Percentiles rank a stretch among this genome's conserved stretches.
These are phyloP conservation scores for Oryctolagus cuniculus DNA, from an alignment of 2,113 vertebrate genomes.

Conservation along the genomic window DNA sequence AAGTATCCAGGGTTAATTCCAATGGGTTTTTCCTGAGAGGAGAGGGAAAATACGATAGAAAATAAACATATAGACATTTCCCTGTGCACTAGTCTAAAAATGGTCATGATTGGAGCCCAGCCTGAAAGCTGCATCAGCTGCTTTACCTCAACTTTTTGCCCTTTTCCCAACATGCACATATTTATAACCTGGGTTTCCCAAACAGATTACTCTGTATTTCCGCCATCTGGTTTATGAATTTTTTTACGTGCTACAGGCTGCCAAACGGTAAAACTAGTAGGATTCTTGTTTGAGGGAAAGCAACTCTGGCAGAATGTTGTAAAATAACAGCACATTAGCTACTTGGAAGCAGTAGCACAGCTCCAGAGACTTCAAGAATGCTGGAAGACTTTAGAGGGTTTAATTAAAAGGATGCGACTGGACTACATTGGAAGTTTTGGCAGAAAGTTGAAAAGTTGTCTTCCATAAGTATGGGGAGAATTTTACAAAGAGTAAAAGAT, in stretches of 20 bases:
- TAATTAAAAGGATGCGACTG: neutral
- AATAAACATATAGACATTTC: constrained; percentile 34
- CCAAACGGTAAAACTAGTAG: constrained; percentile 80
- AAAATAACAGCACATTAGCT: constrained; percentile 74
- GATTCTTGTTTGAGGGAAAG: constrained; percentile 75
- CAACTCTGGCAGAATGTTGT: constrained; percentile 68
- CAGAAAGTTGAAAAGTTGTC: constrained; percentile 40
- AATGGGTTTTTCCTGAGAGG: neutral
- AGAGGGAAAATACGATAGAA: constrained; percentile 31
- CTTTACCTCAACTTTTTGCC: constrained; percentile 83
- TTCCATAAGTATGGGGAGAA: neutral
- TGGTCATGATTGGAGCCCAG: neutral
- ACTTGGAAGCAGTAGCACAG: constrained; percentile 63
- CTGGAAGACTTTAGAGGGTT: constrained; percentile 25
- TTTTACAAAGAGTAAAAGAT: constrained; percentile 55
- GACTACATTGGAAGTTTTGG: neutral
- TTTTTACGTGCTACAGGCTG: constrained; percentile 84
- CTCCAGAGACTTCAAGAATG: constrained; percentile 44
- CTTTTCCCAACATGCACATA: constrained; percentile 82
- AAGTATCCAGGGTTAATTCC: constrained; percentile 32
- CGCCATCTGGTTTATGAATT: constrained; percentile 88
- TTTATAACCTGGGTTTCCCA: constrained; percentile 85
- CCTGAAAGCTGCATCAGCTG: constrained; percentile 83
- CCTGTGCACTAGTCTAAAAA: constrained; percentile 41
- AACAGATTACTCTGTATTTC: constrained; percentile 87